phyloP scores from a whole-genome alignment of 2,888 invertebrate species.

The Andrena fulva region DNA sequence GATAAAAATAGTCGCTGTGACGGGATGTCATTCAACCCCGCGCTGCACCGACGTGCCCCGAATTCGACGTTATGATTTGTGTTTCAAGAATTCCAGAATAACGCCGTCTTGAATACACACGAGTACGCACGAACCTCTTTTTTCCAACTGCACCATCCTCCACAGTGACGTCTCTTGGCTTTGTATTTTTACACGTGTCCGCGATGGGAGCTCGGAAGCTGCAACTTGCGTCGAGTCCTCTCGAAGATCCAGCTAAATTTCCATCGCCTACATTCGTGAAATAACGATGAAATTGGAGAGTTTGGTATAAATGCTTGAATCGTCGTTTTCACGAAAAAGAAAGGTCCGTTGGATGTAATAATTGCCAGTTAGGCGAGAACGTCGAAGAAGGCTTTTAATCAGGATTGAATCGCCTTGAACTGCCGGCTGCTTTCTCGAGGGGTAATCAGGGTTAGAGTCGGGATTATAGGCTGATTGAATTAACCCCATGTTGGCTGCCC shows the following conservation, averaged over 20 bases:
- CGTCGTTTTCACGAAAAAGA: background rate
- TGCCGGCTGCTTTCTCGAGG: slow-evolving; percentile 65
- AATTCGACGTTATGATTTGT: slow-evolving; percentile 16
- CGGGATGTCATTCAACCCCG: slow-evolving; percentile 48
- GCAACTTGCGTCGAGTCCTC: too few species aligned
- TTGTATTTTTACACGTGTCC: background rate
- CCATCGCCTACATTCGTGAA: background rate
- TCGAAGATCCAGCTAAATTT: too few species aligned
- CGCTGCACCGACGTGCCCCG: background rate
- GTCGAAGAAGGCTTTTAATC: slow-evolving; percentile 75
- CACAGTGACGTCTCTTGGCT: background rate
- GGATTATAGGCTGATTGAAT: slow-evolving; percentile 84
- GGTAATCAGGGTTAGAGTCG: slow-evolving; percentile 83
- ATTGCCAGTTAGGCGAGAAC: slow-evolving; percentile 61
- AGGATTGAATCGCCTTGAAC: slow-evolving; percentile 75
- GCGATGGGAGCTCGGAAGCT: too few species aligned
- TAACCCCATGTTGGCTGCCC: slow-evolving; percentile 82
- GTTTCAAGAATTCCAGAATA: slow-evolving; percentile 25
- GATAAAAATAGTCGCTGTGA: slow-evolving; percentile 65
- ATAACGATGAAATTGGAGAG: background rate
- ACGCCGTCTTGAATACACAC: background rate
- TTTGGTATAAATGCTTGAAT: background rate
- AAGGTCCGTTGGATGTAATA: slow-evolving; percentile 30
- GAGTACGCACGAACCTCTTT: too few species aligned
- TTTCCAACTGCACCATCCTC: background rate